Percentiles rank a stretch among this genome's conserved stretches.
These are phyloP conservation scores for Cherax quadricarinatus DNA, from an alignment of 1,140 invertebrate genomes.

Conservation along the genomic window DNA sequence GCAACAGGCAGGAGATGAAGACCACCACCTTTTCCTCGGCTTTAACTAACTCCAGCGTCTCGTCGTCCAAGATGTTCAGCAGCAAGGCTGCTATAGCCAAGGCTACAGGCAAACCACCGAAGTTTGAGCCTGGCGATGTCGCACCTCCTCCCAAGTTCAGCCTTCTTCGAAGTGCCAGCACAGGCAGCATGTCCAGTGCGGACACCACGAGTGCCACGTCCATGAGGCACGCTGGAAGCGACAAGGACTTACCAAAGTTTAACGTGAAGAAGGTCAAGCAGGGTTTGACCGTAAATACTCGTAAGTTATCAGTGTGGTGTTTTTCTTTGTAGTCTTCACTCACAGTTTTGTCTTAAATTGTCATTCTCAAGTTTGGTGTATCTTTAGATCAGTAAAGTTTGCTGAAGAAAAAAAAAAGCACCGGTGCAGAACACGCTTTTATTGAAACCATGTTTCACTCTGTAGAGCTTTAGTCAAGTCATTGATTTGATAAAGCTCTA, in stretches of 20 bases:
- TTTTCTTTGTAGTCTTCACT: background rate
- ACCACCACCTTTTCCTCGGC: slow-evolving; percentile 43
- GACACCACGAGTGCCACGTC: background rate
- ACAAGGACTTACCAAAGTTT: slow-evolving; percentile 73
- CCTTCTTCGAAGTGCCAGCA: slow-evolving; percentile 72
- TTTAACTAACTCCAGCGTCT: background rate
- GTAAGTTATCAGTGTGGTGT: slow-evolving; percentile 35
- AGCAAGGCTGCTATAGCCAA: slow-evolving; percentile 51
- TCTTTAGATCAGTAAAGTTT: too few species aligned
- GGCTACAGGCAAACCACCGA: slow-evolving; percentile 57
- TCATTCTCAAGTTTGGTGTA: too few species aligned
- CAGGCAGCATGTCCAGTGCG: slow-evolving; percentile 65
- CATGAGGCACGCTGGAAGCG: slow-evolving; percentile 66
- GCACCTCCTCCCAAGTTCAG: slow-evolving; percentile 67
- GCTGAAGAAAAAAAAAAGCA: too few species aligned
- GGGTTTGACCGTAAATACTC: slow-evolving; percentile 36
- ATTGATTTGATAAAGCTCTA: too few species aligned
- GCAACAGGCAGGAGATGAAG: slow-evolving; percentile 53
- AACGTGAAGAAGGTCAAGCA: slow-evolving; percentile 71
- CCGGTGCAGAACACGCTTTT: too few species aligned
- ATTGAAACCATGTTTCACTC: too few species aligned
- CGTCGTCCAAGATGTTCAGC: slow-evolving; percentile 19
- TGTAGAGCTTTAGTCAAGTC: too few species aligned
- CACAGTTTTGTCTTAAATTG: background rate
- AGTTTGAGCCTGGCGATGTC: slow-evolving; percentile 47